A percentile compares a stretch with the other conserved stretches of the same genome.
These are phyloP conservation scores for Atethmia centrago DNA, from an alignment of 2,888 invertebrate species.

Conservation along the genomic window DNA sequence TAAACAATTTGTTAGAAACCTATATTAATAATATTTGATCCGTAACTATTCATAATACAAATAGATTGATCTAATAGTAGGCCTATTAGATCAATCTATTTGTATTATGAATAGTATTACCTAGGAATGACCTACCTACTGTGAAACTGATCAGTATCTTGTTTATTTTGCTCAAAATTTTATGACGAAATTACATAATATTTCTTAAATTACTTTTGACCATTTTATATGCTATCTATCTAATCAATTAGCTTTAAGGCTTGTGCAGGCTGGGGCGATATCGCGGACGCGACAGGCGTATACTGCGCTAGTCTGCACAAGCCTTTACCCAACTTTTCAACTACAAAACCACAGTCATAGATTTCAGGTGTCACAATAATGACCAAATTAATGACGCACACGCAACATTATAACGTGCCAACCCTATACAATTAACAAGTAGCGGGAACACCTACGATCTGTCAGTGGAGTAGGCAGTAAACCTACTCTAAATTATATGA, in stretches of 20 bases:
- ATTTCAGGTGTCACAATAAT: not conserved
- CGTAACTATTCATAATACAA: not conserved
- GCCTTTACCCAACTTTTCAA: not conserved
- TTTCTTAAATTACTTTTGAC: not conserved
- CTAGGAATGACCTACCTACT: too few species aligned
- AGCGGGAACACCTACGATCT: conserved; percentile 57
- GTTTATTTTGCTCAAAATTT: not conserved
- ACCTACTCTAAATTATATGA: conserved; percentile 52
- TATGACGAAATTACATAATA: not conserved
- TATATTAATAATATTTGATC: not conserved
- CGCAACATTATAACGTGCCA: conserved; percentile 3
- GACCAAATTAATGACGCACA: not conserved
- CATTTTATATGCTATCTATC: not conserved
- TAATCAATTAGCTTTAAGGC: too few species aligned
- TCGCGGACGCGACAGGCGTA: too few species aligned
- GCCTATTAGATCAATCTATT: too few species aligned
- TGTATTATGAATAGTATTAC: too few species aligned
- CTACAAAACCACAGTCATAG: not conserved
- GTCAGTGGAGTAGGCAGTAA: conserved; percentile 51
- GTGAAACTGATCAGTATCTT: not conserved
- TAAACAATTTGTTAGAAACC: not conserved
- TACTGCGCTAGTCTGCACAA: too few species aligned
- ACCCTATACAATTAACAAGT: conserved; percentile 51
- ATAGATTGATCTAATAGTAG: not conserved
- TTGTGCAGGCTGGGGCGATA: too few species aligned